Conservation (phyloP, 2,113 vertebrate species). For the Leucosticte australis region DNA sequence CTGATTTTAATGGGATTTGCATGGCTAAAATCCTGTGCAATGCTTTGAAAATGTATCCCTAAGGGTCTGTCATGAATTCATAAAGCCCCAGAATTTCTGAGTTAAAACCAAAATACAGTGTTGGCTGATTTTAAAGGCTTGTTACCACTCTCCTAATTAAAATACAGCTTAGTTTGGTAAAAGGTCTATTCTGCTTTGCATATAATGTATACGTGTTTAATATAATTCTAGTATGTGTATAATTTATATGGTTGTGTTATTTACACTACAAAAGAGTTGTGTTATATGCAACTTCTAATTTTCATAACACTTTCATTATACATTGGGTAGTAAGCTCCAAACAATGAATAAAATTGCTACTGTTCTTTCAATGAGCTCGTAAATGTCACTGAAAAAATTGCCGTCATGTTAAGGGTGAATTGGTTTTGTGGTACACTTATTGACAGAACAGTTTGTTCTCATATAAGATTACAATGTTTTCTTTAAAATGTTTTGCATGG, state of each 20-base stretch:
- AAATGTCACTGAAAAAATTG: constrained; percentile 50
- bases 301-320: constrained; percentile 52
- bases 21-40: constrained; percentile 65
- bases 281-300: constrained; percentile 19
- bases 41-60: constrained; percentile 69
- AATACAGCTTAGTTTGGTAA: not conserved
- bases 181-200: not conserved
- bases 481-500: constrained; percentile 18
- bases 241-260: constrained; percentile 48
- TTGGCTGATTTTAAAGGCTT: constrained; percentile 60
- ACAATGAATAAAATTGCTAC: constrained; percentile 42
- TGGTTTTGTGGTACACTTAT: constrained; percentile 46
- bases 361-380: constrained; percentile 19
- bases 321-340: constrained; percentile 29
- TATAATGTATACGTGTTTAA: not conserved
- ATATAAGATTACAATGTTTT: not conserved
- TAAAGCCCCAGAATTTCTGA: constrained; percentile 64
- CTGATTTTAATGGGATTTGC: constrained; percentile 73
- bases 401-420: constrained; percentile 41
- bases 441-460: constrained; percentile 43
- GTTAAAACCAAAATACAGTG: constrained; percentile 55
- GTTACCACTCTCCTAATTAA: constrained; percentile 61
- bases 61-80: constrained; percentile 67
- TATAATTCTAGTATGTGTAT: not conserved
- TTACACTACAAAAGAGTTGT: constrained; percentile 33